phyloP scores from a whole-genome alignment of 1,140 invertebrate species.

The Chelonus insularis region DNA sequence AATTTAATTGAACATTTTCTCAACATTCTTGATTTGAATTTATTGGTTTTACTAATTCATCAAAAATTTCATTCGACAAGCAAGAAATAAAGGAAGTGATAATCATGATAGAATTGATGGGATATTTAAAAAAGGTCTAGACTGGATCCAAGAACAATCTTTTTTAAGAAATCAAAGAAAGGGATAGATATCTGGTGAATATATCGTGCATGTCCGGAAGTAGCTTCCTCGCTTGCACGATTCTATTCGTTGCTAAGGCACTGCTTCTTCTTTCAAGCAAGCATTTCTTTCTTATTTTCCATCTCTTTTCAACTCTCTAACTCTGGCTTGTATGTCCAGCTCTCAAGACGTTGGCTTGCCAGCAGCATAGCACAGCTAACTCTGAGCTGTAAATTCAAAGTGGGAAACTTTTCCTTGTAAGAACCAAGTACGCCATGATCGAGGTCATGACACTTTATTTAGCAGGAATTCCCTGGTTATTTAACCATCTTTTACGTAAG shows the following conservation, averaged over 20 bases:
- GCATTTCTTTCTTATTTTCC: neutral
- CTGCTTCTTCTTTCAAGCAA: neutral
- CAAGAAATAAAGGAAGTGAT: too few relatives aligned
- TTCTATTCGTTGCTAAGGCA: neutral
- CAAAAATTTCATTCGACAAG: too few relatives aligned
- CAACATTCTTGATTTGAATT: too few relatives aligned
- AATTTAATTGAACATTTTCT: too few relatives aligned
- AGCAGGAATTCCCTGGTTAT: neutral
- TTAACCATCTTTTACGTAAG: too few relatives aligned
- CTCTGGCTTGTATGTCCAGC: slow-evolving; percentile 8
- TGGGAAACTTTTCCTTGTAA: neutral
- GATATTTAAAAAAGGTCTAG: too few relatives aligned
- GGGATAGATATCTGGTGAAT: slow-evolving; percentile 35
- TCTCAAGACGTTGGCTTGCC: too few relatives aligned
- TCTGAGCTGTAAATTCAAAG: neutral
- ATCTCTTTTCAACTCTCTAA: slow-evolving; percentile 21
- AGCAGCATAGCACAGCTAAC: slow-evolving; percentile 33
- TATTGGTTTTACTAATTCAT: too few relatives aligned
- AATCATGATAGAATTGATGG: too few relatives aligned
- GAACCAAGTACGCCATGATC: slow-evolving; percentile 13
- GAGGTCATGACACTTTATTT: too few relatives aligned
- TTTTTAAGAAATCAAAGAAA: slow-evolving; percentile 1
- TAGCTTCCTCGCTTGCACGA: slow-evolving; percentile 44
- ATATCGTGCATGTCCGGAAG: slow-evolving; percentile 46
- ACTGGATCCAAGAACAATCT: too few relatives aligned